Evolutionary conservation across 2,797 vertebrate genomes (phyloP).

Genomic region (Neostethus bicornis): DNA sequence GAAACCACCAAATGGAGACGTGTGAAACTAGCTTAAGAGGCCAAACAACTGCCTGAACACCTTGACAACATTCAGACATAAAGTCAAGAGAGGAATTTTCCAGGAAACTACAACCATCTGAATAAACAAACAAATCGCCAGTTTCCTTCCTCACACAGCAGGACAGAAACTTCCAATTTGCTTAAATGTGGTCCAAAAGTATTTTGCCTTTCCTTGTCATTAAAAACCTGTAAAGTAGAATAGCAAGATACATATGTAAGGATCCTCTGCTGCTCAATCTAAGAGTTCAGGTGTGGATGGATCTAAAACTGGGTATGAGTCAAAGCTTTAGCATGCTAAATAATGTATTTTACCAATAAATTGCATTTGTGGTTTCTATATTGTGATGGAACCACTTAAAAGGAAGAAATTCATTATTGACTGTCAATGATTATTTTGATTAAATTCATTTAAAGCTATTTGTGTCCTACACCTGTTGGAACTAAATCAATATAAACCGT

Average conservation of each 20-base stretch:
- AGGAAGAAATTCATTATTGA: too few species aligned
- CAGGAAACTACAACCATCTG: slow-evolving; percentile 71
- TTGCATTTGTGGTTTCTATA: neutral
- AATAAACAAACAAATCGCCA: slow-evolving; percentile 74
- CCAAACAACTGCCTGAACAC: slow-evolving; percentile 11
- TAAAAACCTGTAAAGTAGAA: slow-evolving; percentile 6
- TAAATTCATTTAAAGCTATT: too few species aligned
- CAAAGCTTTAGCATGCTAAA: neutral
- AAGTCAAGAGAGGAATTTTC: slow-evolving; percentile 34
- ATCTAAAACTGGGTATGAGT: neutral
- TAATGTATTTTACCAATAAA: neutral
- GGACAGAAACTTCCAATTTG: slow-evolving; percentile 63
- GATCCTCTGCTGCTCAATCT: neutral
- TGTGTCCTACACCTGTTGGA: too few species aligned
- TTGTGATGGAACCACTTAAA: too few species aligned
- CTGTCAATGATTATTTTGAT: too few species aligned
- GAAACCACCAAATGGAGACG: slow-evolving; percentile 60
- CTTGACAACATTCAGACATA: slow-evolving; percentile 20
- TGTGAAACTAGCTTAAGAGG: slow-evolving; percentile 43
- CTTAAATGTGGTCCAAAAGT: slow-evolving; percentile 18
- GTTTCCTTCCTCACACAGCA: slow-evolving; percentile 66
- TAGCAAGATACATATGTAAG: neutral
- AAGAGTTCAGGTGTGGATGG: neutral
- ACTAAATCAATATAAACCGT: too few species aligned
- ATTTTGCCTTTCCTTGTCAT: slow-evolving; percentile 19